Evolutionary conservation across 1,140 invertebrate species (phyloP), one percentile per base, ranked within the genome.

Genomic region (Eurytemora carolleeae): DNA sequence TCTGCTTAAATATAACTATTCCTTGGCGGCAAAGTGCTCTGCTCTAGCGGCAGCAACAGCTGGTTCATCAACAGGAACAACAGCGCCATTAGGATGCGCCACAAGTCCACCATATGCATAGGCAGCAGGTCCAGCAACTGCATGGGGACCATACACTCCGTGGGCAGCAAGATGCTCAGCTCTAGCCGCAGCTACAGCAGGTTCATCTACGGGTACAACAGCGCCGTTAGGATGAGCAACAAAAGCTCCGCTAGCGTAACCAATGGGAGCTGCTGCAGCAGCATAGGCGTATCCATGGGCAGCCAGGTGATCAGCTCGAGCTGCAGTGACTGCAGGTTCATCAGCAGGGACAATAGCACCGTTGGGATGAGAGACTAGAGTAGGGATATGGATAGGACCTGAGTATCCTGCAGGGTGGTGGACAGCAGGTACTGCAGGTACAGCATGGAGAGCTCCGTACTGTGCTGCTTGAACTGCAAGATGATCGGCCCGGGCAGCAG

Each of bases 51-150:
- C 31, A 19, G 19, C 44, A 3, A 31, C 26, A 2, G 2, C 59
- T 17, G 59, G 59, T 1, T 2, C 3, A 1, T 61, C 52, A 23
- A 54, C 59, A 23, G 59, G 59, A 18, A 23, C 59, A 24, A 61
- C 53, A 23, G 59, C 59, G 18, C 59, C 59, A 53, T 61, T 61
- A 53, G 59, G 31, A 53, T 61, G 44, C 12, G 59, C 59, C 7
- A 55, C 31, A 53, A 61, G 59, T 19, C 52, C 31, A 53, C 24
- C 18, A 18, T 59, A 59, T n/a, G n/a, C n/a, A 22, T 18, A 19
- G 53, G 53, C 31, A 24, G 53, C 53, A 18, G 18, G 21, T 21
- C 22, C 59, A 17, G 22, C 18, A 54, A 21, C 22, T 21, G 54
- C 18, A 44, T 61, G 24, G 19, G 44, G 17, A 18, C 1, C 18